Base-by-base conservation (phyloP, 2,113 vertebrate genomes). In the Hippocampus abdominalis region DNA sequence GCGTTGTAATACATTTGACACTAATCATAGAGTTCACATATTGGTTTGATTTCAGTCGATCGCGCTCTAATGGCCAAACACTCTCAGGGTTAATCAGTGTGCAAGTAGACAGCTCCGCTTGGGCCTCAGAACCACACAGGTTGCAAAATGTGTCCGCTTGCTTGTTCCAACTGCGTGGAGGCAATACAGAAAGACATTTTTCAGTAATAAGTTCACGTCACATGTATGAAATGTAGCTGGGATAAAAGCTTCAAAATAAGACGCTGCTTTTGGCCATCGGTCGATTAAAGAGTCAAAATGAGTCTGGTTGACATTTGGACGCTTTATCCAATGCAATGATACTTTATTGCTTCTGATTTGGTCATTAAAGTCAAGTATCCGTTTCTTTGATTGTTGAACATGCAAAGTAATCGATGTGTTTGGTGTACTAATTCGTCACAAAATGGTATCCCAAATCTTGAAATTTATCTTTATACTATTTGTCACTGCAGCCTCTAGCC, bases 1-100 rank as follows among this genome's bases (percentile, higher is more conserved):
- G 78, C 75, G 69, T 82, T 84, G 70, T 84, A 89, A 87, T 87
- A 82, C 75, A 80, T 89, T 69, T 89, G 87, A 91, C 89, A 88
- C 85, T 90, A 91, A 90, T 90, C 82, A 89, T 80, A 80, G 82
- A 85, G 87, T 87, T 90, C 85, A 86, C 89, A 88, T 91, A 83
- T 82, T 89, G 89, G 72, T 87, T 86, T 88, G 86, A 91, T 91
- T 91, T 90, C 72, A 69, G 81, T 73, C 86, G 85, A 91, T 88
- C 83, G 25, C 74, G 70, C 82, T 82, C 79, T 91, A 90, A 89
- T 86, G 81, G 75, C 72, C 70, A 84, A 88, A 91, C 84, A 90
- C 84, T 87, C 73, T 73, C 64, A 79, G 76, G 81, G 79, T 82
- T 89, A 88, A 91, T 91, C 88, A 91, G 84, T 74, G 81, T 87